Evolutionary conservation across 2,797 vertebrate genomes (phyloP), one percentile per base, ranked within the genome.

Genomic region (Molossus molossus): DNA sequence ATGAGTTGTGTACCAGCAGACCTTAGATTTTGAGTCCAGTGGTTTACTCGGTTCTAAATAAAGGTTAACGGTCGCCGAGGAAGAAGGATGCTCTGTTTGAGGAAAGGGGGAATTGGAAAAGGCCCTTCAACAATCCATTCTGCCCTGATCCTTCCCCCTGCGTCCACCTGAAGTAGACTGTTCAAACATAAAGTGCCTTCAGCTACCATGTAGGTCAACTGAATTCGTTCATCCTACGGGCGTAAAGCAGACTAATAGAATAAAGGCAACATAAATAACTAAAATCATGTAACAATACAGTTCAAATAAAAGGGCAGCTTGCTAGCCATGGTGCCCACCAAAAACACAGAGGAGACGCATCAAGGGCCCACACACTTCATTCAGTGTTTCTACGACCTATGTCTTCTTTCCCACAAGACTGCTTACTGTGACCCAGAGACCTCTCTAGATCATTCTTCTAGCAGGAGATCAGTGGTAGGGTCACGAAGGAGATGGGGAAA

Each of bases 31-130:
- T 77, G 45, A 94, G 76, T n/a, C 27, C 45, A 64, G 79, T 91
- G 94, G 96, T 96, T 96, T 97, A 96, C 29, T 91, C 60, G 33
- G 65, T 85, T 94, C 87, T 92, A 96, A 97, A 94, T 84, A 96
- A 93, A 94, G 83, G 81, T 89, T 87, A 94, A 83, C 2, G 6
- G 62, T 72, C 79, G 65, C 88, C 62, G 40, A 91, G 65, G 53
- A 96, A 96, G 96, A 94, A 93, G 55, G 77, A 94, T 77, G 95
- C 84, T 79, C 92, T 40, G 21, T 65, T 92, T 92, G 21, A 84
- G 90, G 37, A 96, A 94, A 90, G 53, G n/a, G 62, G 58, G 84
- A 86, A 89, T 90, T 88, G 65, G 79, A 94, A 83, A 94, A 82
- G 67, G 76, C 73, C 80, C 27, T 55, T 88, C 17, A 17, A 76